Base-by-base conservation (phyloP, 2,113 vertebrate genomes). In the Ceyx melanurus region DNA sequence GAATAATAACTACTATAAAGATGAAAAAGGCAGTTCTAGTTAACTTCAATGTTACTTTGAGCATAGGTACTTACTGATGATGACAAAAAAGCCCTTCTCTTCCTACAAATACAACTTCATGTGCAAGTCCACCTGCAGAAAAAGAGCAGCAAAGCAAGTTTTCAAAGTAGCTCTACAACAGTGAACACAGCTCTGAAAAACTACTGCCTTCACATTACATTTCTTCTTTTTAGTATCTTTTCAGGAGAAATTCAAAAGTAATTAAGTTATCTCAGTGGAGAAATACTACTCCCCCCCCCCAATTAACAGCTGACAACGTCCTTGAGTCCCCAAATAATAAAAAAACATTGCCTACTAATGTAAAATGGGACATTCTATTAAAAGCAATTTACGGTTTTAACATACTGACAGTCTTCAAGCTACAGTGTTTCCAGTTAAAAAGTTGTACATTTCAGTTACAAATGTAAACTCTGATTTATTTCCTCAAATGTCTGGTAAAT, bases 51-150 rank as follows among this genome's bases (percentile, higher is more conserved):
- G 8, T 46, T 62, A 61, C 37, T 61, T 71, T 37, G 35, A 86
- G 33, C 13, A n/a, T 42, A 66, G 35, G 33, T 84, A 95, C 96
- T 96, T 93, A 97, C 96, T 75, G 80, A 78, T 43, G 40, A 66
- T 7, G 45, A 25, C 26, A 53, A 64, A 23, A 28, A 60, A 31
- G 57, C 61, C 71, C 3, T 73, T 93, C 78, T 46, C 35, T 80
- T 83, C 61, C 57, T 90, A 92, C 21, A 76, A 77, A 51, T 4
- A 23, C 16, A 82, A 35, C 66, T 82, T 91, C 71, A 93, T 1
- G 65, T 60, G 57, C 5, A 4, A 74, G n/a, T 73, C 81, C 58
- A 80, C 68, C 93, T 96, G 96, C 51, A 82, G 71, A 51, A 76
- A 89, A 77, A 88, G 17, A 89, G 12, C 14, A 86, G 53, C 26